phyloP scores from a whole-genome alignment of 2,797 vertebrate genomes.

The Diplodus puntazzo region DNA sequence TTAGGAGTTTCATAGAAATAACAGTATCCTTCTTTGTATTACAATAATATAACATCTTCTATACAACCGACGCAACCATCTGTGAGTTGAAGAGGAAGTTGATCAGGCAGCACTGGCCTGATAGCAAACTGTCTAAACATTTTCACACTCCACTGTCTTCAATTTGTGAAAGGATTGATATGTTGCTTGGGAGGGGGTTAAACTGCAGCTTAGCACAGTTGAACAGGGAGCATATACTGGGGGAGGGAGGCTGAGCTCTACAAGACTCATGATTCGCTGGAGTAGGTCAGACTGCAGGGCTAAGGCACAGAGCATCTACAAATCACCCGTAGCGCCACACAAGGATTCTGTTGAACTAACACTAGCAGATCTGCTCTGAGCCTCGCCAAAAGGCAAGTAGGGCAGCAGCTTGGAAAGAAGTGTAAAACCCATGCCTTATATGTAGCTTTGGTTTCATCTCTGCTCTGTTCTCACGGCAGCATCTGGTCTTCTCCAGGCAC shows the following conservation, averaged over 20 bases:
- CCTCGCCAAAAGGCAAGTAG: constrained; percentile 52
- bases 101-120: not conserved
- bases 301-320: constrained; percentile 72
- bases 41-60: constrained; percentile 48
- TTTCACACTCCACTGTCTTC: not conserved
- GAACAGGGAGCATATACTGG: constrained; percentile 27
- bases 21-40: constrained; percentile 40
- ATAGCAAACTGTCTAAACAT: not conserved
- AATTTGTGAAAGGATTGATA: constrained; percentile 46
- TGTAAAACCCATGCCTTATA: constrained; percentile 48
- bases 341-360: constrained; percentile 46
- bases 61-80: constrained; percentile 21
- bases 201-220: constrained; percentile 54
- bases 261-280: constrained; percentile 29
- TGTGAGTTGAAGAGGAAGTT: not conserved
- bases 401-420: constrained; percentile 32
- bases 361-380: constrained; percentile 59
- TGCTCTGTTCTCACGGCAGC: constrained; percentile 45
- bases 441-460: constrained; percentile 68
- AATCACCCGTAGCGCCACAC: constrained; percentile 45
- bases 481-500: constrained; percentile 46
- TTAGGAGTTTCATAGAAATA: constrained; percentile 24
- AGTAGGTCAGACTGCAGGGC: constrained; percentile 55
- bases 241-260: constrained; percentile 30
- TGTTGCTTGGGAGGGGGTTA: constrained; percentile 14